These are phyloP conservation scores for Lytechinus pictus DNA, from an alignment of 35 echinoderm and acorn worm species.

Conservation along the genomic window DNA sequence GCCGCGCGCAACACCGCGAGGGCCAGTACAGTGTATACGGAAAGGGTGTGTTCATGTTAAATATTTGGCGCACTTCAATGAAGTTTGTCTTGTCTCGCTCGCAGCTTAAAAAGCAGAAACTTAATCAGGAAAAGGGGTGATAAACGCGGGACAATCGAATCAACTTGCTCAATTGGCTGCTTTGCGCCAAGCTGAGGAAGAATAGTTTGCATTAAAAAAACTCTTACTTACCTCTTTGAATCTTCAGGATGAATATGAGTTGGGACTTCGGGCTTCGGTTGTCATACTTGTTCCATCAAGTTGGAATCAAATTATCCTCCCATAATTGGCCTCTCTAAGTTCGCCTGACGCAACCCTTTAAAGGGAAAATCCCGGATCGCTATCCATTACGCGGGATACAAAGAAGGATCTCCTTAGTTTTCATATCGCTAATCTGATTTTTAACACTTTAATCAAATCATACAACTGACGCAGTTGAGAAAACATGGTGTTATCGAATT, in stretches of 20 bases:
- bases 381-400: not conserved
- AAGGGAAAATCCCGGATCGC: not conserved
- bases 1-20: not conserved
- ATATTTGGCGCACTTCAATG: not conserved
- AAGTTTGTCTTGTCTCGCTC: not conserved
- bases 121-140: constrained; percentile 11
- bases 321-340: not conserved
- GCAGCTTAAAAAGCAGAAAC: constrained; percentile 17
- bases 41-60: not conserved
- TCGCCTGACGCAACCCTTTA: not conserved
- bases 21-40: not conserved
- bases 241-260: not conserved
- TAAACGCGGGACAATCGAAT: not conserved
- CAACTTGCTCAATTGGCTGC: not conserved
- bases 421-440: not conserved
- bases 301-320: not conserved
- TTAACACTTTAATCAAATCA: not conserved
- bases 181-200: not conserved
- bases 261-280: not conserved
- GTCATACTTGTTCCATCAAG: constrained; percentile 11
- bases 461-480: not conserved
- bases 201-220: constrained; percentile 6
- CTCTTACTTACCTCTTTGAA: not conserved
- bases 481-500: not conserved
- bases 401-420: not conserved